Percentiles rank a stretch among this genome's conserved stretches.
Conservation (phyloP, 2,888 invertebrate species). For the Allolobophora icterica region DNA sequence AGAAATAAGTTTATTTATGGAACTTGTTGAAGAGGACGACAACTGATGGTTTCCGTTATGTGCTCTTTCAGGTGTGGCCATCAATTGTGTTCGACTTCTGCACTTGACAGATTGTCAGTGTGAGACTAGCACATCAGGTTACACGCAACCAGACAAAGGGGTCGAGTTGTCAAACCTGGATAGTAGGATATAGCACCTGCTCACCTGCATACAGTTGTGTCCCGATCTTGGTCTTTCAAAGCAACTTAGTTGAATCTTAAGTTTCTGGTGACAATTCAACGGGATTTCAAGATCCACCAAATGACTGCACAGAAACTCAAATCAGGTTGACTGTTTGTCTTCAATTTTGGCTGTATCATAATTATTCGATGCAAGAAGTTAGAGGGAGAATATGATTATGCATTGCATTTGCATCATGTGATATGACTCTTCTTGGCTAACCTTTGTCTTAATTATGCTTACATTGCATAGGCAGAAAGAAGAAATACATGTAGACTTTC, state of each 20-base stretch:
- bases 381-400: background rate
- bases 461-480: no score
- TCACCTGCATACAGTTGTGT: background rate
- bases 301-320: background rate
- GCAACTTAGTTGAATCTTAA: background rate
- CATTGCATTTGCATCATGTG: no score
- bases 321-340: background rate
- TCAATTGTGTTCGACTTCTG: background rate
- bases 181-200: background rate
- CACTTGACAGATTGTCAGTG: constrained; percentile 11
- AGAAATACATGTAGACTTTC: background rate
- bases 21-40: background rate
- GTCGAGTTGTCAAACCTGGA: background rate
- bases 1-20: background rate
- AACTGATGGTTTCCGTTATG: background rate
- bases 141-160: background rate
- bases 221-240: background rate
- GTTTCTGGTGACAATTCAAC: background rate
- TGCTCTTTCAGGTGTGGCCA: constrained; percentile 1
- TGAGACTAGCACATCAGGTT: background rate
- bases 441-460: background rate
- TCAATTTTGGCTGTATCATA: background rate
- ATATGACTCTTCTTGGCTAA: background rate
- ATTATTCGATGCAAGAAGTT: background rate
- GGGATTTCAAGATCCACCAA: background rate